Conservation (phyloP, 1,140 invertebrate species). For the Elysia chlorotica region DNA sequence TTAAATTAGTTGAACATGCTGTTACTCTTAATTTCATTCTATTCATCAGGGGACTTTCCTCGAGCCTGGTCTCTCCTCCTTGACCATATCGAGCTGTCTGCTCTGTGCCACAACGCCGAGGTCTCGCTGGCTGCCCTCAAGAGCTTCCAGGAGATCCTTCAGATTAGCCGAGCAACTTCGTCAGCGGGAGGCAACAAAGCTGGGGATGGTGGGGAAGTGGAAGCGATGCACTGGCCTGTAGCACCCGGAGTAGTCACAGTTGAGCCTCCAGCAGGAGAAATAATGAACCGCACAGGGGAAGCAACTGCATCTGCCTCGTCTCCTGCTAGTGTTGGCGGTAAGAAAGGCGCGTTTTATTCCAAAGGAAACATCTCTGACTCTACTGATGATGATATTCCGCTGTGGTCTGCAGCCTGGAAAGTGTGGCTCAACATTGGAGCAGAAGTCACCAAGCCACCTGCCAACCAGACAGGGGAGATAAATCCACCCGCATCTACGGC, state of each 20-base stretch:
- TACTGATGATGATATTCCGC: constrained; percentile 52
- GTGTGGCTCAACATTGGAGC: constrained; percentile 86
- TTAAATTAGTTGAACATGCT: no score
- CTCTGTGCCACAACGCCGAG: constrained; percentile 90
- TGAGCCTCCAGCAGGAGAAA: constrained; percentile 41
- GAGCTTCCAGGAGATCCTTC: constrained; percentile 88
- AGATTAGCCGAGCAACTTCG: constrained; percentile 38
- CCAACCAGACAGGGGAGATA: not conserved
- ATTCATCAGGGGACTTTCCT: constrained; percentile 79
- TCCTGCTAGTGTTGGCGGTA: no score
- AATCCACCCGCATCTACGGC: constrained; percentile 16
- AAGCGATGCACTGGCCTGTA: no score
- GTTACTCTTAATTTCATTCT: no score
- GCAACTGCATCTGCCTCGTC: not conserved
- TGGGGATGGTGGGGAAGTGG: constrained; percentile 29
- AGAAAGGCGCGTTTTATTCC: constrained; percentile 6
- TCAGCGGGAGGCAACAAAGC: no score
- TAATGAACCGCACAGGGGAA: constrained; percentile 46
- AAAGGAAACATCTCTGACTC: constrained; percentile 26
- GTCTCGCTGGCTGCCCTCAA: constrained; percentile 93
- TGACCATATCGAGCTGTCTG: constrained; percentile 91
- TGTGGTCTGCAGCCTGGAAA: constrained; percentile 82
- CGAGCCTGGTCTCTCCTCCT: constrained; percentile 90
- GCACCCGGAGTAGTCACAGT: constrained; percentile 19
- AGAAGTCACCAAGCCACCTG: constrained; percentile 74